Evolutionary conservation across 2,888 invertebrate genomes (phyloP), one percentile per base, ranked within the genome.

Genomic region (Schrankia costaestrigalis): DNA sequence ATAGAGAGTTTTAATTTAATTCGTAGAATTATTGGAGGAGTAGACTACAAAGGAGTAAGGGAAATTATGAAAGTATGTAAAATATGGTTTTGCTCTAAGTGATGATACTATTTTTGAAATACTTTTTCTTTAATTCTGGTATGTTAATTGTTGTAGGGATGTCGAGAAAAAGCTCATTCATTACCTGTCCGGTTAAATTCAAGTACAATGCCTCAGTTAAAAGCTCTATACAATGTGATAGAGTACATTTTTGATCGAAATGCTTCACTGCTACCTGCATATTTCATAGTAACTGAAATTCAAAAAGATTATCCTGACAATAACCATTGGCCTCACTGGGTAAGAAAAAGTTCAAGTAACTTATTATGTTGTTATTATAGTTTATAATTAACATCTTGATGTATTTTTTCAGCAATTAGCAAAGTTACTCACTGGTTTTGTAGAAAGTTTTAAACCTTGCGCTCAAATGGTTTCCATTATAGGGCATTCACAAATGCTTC

Each of bases 381-480:
- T 17, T 5, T 5, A 3, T 18, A 3, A 3, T 18, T 18, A 18
- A 18, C n/a, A 2, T 18, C 18, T 18, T 8, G 6, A 17, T 3
- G 17, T 17, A 18, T 8, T 18, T 18, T 88, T 89, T 31, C 71
- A 95, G 95, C 94, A 95, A 90, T 83, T 98, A 25, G 94, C 97
- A 17, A 92, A 93, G 65, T 78, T 97, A 13, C 90, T 98, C 66
- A 94, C 96, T 2, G 93, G 93, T 68, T 97, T 97, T 77, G 94
- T 97, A 2, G 96, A 97, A 71, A 96, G 96, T 78, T 98, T 98
- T 76, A 92, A 96, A 47, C 93, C 94, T 8, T 94, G 96, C 41
- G 97, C 98, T 0, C 97, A 98, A 88, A 98, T 98, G 96, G 95
- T 98, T 0, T 95, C 97, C 0, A 95, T 97, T 35, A 93, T 95